phyloP scores from a whole-genome alignment of 2,888 invertebrate genomes.

The Lapara coniferarum region DNA sequence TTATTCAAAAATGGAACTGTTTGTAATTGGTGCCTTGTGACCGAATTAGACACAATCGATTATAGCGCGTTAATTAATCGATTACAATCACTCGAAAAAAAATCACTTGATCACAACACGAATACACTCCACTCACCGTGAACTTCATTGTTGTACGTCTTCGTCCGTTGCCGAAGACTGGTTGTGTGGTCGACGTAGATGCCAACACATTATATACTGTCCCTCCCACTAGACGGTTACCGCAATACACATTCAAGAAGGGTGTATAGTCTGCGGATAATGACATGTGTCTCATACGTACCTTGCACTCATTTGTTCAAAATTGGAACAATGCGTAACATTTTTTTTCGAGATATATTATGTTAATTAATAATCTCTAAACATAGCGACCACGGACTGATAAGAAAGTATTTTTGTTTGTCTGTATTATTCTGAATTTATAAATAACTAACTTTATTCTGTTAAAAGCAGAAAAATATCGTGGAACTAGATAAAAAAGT shows the following conservation, averaged over 20 bases:
- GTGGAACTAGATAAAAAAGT: no score
- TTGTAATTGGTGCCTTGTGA: neutral
- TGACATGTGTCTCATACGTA: slow-evolving; percentile 69
- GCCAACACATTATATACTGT: slow-evolving; percentile 69
- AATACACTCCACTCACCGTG: slow-evolving; percentile 66
- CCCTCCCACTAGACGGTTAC: slow-evolving; percentile 69
- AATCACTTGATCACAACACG: slow-evolving; percentile 42
- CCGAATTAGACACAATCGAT: slow-evolving; percentile 6
- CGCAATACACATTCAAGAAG: slow-evolving; percentile 44
- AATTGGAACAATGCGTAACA: slow-evolving; percentile 38
- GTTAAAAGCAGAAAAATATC: no score
- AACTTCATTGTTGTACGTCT: slow-evolving; percentile 80
- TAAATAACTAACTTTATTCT: neutral
- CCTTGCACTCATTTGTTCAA: slow-evolving; percentile 51
- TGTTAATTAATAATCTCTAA: no score
- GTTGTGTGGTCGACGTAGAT: slow-evolving; percentile 66
- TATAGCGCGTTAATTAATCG: slow-evolving; percentile 27
- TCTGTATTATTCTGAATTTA: neutral
- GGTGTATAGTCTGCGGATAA: slow-evolving; percentile 53
- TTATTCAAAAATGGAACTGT: neutral
- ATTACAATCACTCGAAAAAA: slow-evolving; percentile 34
- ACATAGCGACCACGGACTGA: no score
- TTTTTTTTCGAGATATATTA: neutral
- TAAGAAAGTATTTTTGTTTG: neutral
- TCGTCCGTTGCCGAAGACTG: slow-evolving; percentile 79